Evolutionary conservation across 2,113 vertebrate genomes (phyloP), one percentile per base, ranked within the genome.

Genomic region (Charadrius vociferus): DNA sequence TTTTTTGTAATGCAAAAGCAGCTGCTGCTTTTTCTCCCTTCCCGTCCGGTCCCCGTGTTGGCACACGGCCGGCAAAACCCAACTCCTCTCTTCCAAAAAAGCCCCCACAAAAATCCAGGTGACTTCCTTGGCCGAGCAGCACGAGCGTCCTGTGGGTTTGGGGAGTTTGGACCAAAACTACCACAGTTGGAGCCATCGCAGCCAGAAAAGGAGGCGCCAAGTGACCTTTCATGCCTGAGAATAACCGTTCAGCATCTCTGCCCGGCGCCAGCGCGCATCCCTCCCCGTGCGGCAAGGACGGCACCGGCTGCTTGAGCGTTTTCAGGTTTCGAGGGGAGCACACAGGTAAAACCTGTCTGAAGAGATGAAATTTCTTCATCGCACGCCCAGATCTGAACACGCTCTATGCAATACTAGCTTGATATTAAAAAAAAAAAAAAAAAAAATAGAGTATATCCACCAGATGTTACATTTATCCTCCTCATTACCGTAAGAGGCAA

Each of bases 281-380:
- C 47, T 18, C 49, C 37, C 23, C 1, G 0, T 0, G 5, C 6
- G 23, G 24, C 5, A 0, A 10, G 71, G 71, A 20, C 4, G 3
- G 49, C 41, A 18, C 37, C 2, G 1, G 19, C 32, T 47, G 8
- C 19, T 19, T 3, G 2, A 32, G 62, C 20, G 4, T 41, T 72
- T 77, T 26, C 67, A 32, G 8, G 50, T 17, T 22, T 70, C 9
- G 4, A 20, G 30, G 77, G 34, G 62, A 71, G 82, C n/a, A 27
- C 73, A 22, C 16, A 72, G 66, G 59, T 1, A 41, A 39, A 86
- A 49, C 18, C 30, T 7, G 4, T 39, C 41, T 1, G 16, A 58
- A 45, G 34, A 68, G 77, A 67, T 23, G 75, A 22, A 62, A 67
- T 58, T 79, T n/a, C 71, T 74, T 20, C 59, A 6, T 58, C 62